These are phyloP conservation scores for Cordilura impudica DNA, from an alignment of 2,888 invertebrate species.

Conservation along the genomic window DNA sequence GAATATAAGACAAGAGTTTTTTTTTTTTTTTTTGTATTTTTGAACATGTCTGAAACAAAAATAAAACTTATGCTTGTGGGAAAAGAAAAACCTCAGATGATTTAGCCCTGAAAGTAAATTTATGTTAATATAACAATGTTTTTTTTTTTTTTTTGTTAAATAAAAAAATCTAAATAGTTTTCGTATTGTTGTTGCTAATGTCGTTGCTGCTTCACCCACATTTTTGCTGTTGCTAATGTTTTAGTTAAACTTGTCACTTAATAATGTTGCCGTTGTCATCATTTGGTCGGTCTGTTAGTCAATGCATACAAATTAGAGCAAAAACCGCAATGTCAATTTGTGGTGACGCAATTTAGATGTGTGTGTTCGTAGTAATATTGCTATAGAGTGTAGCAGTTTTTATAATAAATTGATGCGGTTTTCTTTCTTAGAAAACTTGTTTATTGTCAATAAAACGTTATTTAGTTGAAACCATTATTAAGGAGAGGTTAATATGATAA, in stretches of 20 bases:
- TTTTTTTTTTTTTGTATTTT: too few relatives aligned
- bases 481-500: slow-evolving; percentile 26
- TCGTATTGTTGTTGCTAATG: background rate
- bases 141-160: background rate
- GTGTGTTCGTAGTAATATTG: background rate
- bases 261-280: slow-evolving; percentile 25
- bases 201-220: slow-evolving; percentile 54
- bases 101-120: slow-evolving; percentile 10
- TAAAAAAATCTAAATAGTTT: background rate
- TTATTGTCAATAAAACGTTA: slow-evolving; percentile 37
- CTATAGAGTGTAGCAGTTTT: background rate
- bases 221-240: slow-evolving; percentile 35
- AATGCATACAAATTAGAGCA: slow-evolving; percentile 63
- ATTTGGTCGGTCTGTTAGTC: slow-evolving; percentile 32
- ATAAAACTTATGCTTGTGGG: background rate
- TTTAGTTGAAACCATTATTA: slow-evolving; percentile 40
- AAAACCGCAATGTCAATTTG: slow-evolving; percentile 61
- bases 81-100: slow-evolving; percentile 13
- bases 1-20: background rate
- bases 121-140: slow-evolving; percentile 6
- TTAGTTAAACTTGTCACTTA: slow-evolving; percentile 42
- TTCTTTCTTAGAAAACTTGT: slow-evolving; percentile 47
- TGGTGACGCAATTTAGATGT: slow-evolving; percentile 57
- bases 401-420: slow-evolving; percentile 36
- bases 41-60: background rate